phyloP scores from a whole-genome alignment of 2,888 invertebrate genomes.

The Malachius bipustulatus region DNA sequence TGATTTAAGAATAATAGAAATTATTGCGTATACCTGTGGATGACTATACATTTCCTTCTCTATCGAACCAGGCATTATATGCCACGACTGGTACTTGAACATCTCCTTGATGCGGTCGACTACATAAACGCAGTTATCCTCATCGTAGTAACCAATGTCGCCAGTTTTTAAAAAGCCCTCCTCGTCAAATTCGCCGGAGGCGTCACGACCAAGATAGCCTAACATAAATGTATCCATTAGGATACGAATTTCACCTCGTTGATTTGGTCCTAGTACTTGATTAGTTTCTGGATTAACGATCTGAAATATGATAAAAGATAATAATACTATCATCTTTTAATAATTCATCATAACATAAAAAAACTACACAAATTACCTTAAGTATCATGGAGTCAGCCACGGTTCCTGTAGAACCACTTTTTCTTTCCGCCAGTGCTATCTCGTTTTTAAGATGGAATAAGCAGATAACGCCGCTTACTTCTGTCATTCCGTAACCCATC shows the following conservation, averaged over 20 bases:
- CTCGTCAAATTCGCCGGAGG: background rate
- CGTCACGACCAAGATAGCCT: background rate
- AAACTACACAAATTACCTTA: slow-evolving; percentile 11
- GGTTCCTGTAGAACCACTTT: slow-evolving; percentile 6
- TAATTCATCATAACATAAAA: too few relatives aligned
- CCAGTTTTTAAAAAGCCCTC: background rate
- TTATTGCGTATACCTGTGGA: background rate
- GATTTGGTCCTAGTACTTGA: background rate
- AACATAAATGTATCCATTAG: background rate
- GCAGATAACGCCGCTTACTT: slow-evolving; percentile 23
- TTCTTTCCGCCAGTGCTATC: background rate
- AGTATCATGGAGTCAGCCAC: slow-evolving; percentile 4
- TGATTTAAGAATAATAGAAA: too few relatives aligned
- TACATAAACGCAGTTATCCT: background rate
- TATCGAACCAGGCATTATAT: background rate
- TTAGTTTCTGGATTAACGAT: background rate
- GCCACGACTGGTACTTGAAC: background rate
- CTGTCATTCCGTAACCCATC: slow-evolving; percentile 34
- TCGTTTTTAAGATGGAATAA: slow-evolving; percentile 4
- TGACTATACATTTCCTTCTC: background rate
- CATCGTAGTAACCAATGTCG: slow-evolving; percentile 2
- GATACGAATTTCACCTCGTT: background rate
- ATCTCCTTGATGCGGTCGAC: background rate
- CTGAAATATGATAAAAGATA: too few relatives aligned
- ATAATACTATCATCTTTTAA: too few relatives aligned